phyloP scores from a whole-genome alignment of 2,797 vertebrate genomes.

The Lates japonicus region DNA sequence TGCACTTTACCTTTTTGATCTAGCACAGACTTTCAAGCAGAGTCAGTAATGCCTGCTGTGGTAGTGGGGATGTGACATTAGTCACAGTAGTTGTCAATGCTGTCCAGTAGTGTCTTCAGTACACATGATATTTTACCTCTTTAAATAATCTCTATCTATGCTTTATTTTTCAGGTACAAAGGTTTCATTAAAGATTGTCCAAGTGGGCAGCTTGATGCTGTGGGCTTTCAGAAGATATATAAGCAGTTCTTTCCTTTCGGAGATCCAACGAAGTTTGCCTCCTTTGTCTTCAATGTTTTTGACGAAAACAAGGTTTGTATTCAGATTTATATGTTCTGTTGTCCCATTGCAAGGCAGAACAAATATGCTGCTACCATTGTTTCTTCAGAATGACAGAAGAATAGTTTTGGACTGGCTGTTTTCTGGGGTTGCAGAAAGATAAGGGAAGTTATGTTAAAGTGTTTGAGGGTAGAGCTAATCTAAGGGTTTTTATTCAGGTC shows the following conservation, averaged over 20 bases:
- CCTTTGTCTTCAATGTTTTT: conserved; percentile 99
- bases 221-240: conserved; percentile 99
- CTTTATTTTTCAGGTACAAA: conserved; percentile 91
- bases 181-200: conserved; percentile 99
- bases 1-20: conserved; percentile 70
- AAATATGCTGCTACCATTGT: not conserved
- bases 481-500: conserved; percentile 13
- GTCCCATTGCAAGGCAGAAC: not conserved
- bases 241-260: conserved; percentile 99
- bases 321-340: not conserved
- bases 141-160: conserved; percentile 12
- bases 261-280: conserved; percentile 98
- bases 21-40: conserved; percentile 37
- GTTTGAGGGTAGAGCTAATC: conserved; percentile 15
- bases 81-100: conserved; percentile 6
- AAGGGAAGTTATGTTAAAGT: conserved; percentile 5
- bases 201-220: conserved; percentile 95
- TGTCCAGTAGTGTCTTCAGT: conserved; percentile 16
- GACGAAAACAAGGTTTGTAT: conserved; percentile 97
- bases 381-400: not conserved
- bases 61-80: conserved; percentile 27
- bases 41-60: conserved; percentile 31
- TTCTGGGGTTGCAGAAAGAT: conserved; percentile 18
- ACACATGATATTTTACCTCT: conserved; percentile 7
- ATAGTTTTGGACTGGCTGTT: conserved; percentile 7